These are phyloP conservation scores for Cistogaster globosa DNA, from an alignment of 2,888 invertebrate species.

Conservation along the genomic window DNA sequence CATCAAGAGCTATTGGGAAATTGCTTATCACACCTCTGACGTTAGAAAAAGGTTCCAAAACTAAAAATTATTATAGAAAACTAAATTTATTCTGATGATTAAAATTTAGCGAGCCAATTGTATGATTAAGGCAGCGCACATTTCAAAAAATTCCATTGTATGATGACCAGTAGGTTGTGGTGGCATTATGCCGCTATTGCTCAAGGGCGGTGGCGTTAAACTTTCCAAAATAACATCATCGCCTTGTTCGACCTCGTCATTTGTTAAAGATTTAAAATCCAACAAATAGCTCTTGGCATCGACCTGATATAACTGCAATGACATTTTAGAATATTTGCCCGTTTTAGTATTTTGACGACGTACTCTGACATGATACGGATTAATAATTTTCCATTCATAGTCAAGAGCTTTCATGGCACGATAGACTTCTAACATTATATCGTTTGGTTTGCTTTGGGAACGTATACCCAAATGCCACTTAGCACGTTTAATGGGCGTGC, in stretches of 20 bases:
- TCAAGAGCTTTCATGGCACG: slow-evolving; percentile 99
- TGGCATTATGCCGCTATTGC: slow-evolving; percentile 78
- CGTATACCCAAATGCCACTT: slow-evolving; percentile 99
- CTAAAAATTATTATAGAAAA: background rate
- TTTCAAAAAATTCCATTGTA: slow-evolving; percentile 99
- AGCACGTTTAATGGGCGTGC: slow-evolving; percentile 94
- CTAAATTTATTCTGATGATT: background rate
- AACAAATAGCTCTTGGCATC: slow-evolving; percentile 98
- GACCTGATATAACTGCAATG: slow-evolving; percentile 98
- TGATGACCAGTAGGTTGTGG: slow-evolving; percentile 89
- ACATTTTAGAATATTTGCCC: slow-evolving; percentile 97
- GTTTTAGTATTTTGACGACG: slow-evolving; percentile 94
- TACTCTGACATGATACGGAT: slow-evolving; percentile 97
- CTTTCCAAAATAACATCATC: slow-evolving; percentile 83
- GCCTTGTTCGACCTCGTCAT: slow-evolving; percentile 87
- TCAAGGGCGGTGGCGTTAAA: slow-evolving; percentile 81
- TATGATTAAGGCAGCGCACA: slow-evolving; percentile 99
- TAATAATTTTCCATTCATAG: slow-evolving; percentile 99
- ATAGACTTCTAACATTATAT: slow-evolving; percentile 99
- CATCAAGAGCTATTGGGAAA: too few relatives aligned
- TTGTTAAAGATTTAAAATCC: slow-evolving; percentile 97
- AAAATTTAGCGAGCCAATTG: slow-evolving; percentile 93
- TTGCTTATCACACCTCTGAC: background rate
- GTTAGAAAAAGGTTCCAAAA: background rate
- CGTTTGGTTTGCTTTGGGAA: slow-evolving; percentile 99